Evolutionary conservation across 2,888 invertebrate species (phyloP).

Genomic region (Cacoxenus indagator): DNA sequence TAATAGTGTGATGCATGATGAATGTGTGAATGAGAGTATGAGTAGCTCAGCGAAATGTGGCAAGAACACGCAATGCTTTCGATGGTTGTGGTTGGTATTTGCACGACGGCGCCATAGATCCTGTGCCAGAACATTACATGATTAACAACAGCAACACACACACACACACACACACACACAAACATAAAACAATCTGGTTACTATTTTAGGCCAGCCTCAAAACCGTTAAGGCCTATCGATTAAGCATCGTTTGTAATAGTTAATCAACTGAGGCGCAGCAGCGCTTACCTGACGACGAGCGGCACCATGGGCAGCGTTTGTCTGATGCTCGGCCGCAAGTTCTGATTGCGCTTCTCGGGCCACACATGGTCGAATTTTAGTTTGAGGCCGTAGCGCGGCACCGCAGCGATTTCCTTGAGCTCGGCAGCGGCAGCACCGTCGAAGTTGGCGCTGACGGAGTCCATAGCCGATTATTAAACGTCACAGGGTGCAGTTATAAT

Average conservation of each 20-base stretch:
- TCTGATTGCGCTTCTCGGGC: slow-evolving; percentile 81
- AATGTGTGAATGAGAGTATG: background rate
- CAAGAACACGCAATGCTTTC: slow-evolving; percentile 47
- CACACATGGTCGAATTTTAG: slow-evolving; percentile 81
- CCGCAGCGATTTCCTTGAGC: slow-evolving; percentile 62
- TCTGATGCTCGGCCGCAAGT: slow-evolving; percentile 76
- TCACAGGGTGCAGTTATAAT: too few relatives aligned
- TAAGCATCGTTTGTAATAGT: slow-evolving; percentile 39
- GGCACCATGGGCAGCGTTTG: slow-evolving; percentile 82
- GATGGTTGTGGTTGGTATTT: background rate
- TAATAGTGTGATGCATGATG: too few relatives aligned
- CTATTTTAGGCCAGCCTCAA: too few relatives aligned
- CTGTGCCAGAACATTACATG: background rate
- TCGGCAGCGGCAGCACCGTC: slow-evolving; percentile 51
- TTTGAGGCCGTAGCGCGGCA: slow-evolving; percentile 80
- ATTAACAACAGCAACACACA: too few relatives aligned
- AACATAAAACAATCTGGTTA: background rate
- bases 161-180: background rate
- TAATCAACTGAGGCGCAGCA: background rate
- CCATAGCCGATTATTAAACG: too few relatives aligned
- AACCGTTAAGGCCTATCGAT: slow-evolving; percentile 47
- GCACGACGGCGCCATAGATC: slow-evolving; percentile 3
- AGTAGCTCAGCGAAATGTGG: slow-evolving; percentile 41
- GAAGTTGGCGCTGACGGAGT: slow-evolving; percentile 65
- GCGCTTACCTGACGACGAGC: slow-evolving; percentile 77